A percentile compares a stretch with the other conserved stretches of the same genome.
Conservation (phyloP, 2,797 vertebrate genomes). For the Tapera naevia region DNA sequence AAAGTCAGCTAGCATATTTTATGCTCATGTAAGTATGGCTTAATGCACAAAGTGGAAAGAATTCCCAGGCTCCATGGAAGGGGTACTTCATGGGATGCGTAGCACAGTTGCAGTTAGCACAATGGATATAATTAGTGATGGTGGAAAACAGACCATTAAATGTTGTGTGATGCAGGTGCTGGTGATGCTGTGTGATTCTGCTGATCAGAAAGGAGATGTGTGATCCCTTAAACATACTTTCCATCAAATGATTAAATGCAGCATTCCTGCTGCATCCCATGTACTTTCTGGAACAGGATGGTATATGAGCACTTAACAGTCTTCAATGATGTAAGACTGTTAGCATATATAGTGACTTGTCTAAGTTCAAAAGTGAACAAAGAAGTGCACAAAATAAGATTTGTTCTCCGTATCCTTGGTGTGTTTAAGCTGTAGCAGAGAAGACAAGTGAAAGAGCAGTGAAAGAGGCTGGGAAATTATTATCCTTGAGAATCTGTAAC, state of each 20-base stretch:
- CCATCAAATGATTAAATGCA: not conserved
- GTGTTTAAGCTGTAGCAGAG: not conserved
- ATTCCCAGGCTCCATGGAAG: not conserved
- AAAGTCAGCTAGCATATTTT: not conserved
- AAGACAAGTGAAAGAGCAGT: not conserved
- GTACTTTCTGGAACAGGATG: not conserved
- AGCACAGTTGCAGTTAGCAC: not conserved
- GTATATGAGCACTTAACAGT: not conserved
- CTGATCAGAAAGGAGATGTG: not conserved
- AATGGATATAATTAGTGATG: not conserved
- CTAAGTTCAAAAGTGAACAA: not conserved
- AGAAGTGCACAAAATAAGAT: not conserved
- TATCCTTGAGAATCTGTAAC: not conserved
- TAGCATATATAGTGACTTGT: not conserved
- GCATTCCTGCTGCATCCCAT: not conserved
- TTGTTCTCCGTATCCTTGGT: not conserved
- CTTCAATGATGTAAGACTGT: not conserved
- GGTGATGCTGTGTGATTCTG: not conserved
- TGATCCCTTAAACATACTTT: not conserved
- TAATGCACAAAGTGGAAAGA: not conserved
- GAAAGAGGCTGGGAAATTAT: not conserved
- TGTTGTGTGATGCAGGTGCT: not conserved
- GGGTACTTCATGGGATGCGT: fast-evolving
- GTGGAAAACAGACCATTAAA: not conserved
- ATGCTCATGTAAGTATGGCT: not conserved